Evolutionary conservation across 1,140 invertebrate species (phyloP), one percentile per base, ranked within the genome.

Genomic region (Drosophila lini): DNA sequence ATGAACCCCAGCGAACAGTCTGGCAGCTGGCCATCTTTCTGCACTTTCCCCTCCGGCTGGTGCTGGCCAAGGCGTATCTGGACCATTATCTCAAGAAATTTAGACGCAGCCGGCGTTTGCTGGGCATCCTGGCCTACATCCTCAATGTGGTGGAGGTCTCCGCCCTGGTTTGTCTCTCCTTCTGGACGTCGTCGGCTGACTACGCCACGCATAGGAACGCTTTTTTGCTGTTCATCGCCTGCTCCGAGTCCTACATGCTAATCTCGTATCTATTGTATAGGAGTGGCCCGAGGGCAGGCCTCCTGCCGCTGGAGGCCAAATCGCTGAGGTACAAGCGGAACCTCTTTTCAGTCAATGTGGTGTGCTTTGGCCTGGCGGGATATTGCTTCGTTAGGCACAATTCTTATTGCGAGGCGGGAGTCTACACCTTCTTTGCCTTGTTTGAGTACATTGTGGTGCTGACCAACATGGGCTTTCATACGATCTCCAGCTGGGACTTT

Each of bases 381-480:
- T 98, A 98, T 92, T 97, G 97, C 88, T 99, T 97, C 89, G 94
- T 97, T 74, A 94, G 98, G 78, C 98, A 99, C 91, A 99, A 99
- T 93, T 94, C 94, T 34, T 95, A 96, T 77, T 99, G 98, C 93
- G 98, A 99, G 94, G 95, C 97, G 57, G 96, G 97, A 93, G 97
- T 99, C 59, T 99, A 99, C 93, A 98, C 98, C 7, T 93, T 97
- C 90, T 99, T 99, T 94, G 97, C 98, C 10, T 94, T 98, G 11
- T 95, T 96, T 55, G 98, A 99, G 93, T 99, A 99, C 89, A 93
- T 47, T 11, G 45, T 28, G 45, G 45, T 28, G 4, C 8, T 28
- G 22, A 28, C 45, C 22, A 47, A 47, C 45, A 25, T 47, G 13
- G 45, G 22, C 0, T 47, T 25, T 7, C 45, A 47, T 4, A 6